These are phyloP conservation scores for Dascyllus trimaculatus DNA, from an alignment of 2,113 vertebrate species.

Conservation along the genomic window DNA sequence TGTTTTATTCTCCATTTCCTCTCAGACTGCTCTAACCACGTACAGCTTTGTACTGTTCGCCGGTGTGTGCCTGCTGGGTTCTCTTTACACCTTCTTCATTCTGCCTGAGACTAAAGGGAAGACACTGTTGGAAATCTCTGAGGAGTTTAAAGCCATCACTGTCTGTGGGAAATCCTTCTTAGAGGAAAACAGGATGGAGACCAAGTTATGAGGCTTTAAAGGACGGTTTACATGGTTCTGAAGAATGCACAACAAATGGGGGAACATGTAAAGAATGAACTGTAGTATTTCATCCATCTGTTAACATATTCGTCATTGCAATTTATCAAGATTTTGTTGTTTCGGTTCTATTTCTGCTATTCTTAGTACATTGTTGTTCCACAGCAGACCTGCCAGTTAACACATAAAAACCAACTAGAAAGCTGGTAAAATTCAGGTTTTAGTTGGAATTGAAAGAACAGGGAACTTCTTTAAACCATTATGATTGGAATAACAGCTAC, in stretches of 20 bases:
- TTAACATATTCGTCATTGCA: too few species aligned
- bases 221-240: neutral
- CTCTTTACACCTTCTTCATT: constrained; percentile 72
- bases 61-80: constrained; percentile 64
- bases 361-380: too few species aligned
- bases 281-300: too few species aligned
- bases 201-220: constrained; percentile 63
- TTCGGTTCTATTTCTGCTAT: too few species aligned
- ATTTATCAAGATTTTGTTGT: too few species aligned
- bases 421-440: too few species aligned
- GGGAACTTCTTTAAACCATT: too few species aligned
- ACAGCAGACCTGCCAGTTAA: too few species aligned
- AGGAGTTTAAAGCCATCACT: constrained; percentile 75
- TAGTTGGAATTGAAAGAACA: too few species aligned
- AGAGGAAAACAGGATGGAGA: constrained; percentile 42
- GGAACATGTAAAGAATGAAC: neutral
- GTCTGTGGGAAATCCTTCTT: constrained; percentile 58
- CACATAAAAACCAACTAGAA: too few species aligned
- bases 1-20: neutral
- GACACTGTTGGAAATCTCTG: constrained; percentile 78
- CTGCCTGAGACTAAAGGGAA: constrained; percentile 85
- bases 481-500: too few species aligned
- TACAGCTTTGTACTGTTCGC: constrained; percentile 79
- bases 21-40: constrained; percentile 66
- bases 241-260: neutral